Evolutionary conservation across 2,797 vertebrate genomes (phyloP).

Genomic region (Tapera naevia): DNA sequence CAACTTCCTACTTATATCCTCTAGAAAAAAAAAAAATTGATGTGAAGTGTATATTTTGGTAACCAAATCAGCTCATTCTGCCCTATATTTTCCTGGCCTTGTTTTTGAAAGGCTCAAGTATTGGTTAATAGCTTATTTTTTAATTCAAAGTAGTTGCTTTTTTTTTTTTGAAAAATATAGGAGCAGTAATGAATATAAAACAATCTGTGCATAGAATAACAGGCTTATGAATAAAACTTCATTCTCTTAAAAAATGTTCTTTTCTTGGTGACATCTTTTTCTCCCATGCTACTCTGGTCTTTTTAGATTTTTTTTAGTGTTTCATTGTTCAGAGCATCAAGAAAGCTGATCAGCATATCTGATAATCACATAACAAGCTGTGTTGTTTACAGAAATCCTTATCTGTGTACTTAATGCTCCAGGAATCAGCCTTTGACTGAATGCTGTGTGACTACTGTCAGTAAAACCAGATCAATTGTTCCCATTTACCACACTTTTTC

Average conservation of each 20-base stretch:
- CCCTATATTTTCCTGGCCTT: not conserved
- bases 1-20: not conserved
- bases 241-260: not conserved
- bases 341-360: not conserved
- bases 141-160: not conserved
- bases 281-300: not conserved
- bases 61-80: not conserved
- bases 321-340: not conserved
- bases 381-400: not conserved
- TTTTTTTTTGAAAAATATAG: not conserved
- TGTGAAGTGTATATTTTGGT: not conserved
- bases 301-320: not conserved
- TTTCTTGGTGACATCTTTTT: not conserved
- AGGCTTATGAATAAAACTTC: not conserved
- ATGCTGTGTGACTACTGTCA: not conserved
- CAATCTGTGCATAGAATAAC: not conserved
- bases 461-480: slow-evolving; percentile 11
- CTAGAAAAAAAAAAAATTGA: not conserved
- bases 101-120: not conserved
- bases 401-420: not conserved
- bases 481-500: not conserved
- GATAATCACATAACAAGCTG: not conserved
- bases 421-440: not conserved
- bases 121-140: not conserved
- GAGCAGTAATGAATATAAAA: not conserved